These are phyloP conservation scores for Rhagonycha fulva DNA, from an alignment of 2,888 invertebrate genomes.

Conservation along the genomic window DNA sequence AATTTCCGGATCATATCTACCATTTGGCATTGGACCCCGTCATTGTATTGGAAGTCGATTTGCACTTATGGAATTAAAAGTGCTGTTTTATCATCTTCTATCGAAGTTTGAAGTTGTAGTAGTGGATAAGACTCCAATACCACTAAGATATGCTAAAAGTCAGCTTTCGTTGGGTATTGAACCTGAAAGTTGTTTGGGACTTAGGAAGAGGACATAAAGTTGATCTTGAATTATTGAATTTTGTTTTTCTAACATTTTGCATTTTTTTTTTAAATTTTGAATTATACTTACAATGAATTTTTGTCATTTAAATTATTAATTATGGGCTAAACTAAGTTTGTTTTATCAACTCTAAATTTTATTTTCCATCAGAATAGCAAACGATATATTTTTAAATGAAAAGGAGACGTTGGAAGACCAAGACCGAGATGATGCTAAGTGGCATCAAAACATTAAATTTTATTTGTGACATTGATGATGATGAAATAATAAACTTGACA, in stretches of 20 bases:
- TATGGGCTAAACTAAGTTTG: too few species aligned
- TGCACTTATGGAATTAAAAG: slow-evolving; percentile 40
- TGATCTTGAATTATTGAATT: background rate
- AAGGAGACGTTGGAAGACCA: too few species aligned
- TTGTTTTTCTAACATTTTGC: background rate
- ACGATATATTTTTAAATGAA: too few species aligned
- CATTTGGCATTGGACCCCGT: slow-evolving; percentile 56
- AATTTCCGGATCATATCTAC: slow-evolving; percentile 57
- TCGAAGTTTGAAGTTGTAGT: slow-evolving; percentile 35
- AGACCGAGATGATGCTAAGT: too few species aligned
- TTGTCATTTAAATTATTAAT: too few species aligned
- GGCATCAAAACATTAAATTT: too few species aligned
- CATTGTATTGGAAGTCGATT: slow-evolving; percentile 48
- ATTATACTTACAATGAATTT: too few species aligned
- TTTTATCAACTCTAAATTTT: too few species aligned
- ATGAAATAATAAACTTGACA: too few species aligned
- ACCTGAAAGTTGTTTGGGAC: slow-evolving; percentile 39
- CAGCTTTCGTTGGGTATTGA: slow-evolving; percentile 33
- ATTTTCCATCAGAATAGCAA: too few species aligned
- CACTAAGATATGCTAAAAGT: slow-evolving; percentile 33
- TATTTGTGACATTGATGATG: too few species aligned
- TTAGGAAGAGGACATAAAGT: slow-evolving; percentile 21
- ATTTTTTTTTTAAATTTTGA: too few species aligned
- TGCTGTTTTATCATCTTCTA: slow-evolving; percentile 32
- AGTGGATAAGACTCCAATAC: slow-evolving; percentile 38